These are phyloP conservation scores for Pampus argenteus DNA, from an alignment of 2,797 vertebrate genomes.

Conservation along the genomic window DNA sequence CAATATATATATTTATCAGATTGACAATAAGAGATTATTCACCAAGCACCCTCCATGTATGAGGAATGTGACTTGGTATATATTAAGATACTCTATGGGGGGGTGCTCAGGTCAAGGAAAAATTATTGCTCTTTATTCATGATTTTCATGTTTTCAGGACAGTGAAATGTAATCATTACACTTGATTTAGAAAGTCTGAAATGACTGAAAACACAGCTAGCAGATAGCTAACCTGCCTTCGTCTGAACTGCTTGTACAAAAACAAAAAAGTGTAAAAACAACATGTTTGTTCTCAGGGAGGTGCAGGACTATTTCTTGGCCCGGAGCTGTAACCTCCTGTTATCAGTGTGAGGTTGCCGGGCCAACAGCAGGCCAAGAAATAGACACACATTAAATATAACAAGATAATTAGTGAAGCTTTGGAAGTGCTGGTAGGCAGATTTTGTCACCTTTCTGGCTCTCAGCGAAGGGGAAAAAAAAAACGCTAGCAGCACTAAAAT, in stretches of 20 bases:
- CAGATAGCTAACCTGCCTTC: too few relatives aligned
- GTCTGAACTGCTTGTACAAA: neutral
- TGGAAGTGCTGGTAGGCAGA: neutral
- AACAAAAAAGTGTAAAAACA: neutral
- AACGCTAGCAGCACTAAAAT: neutral
- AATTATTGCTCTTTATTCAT: slow-evolving; percentile 29
- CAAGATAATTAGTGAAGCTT: neutral
- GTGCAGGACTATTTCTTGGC: neutral
- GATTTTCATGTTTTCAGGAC: slow-evolving; percentile 26
- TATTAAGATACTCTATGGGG: slow-evolving; percentile 19
- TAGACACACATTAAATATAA: neutral
- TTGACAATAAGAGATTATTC: slow-evolving; percentile 13
- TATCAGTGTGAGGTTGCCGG: neutral
- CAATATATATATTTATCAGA: slow-evolving; percentile 17
- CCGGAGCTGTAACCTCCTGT: neutral
- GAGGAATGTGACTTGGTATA: slow-evolving; percentile 19
- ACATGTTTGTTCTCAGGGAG: neutral
- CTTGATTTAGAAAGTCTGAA: slow-evolving; percentile 11
- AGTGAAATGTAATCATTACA: slow-evolving; percentile 14
- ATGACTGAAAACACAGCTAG: neutral
- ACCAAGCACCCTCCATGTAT: slow-evolving; percentile 11
- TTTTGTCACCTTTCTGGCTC: slow-evolving; percentile 4
- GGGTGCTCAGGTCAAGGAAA: slow-evolving; percentile 17
- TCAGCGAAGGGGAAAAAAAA: neutral
- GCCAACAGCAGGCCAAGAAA: neutral